Conservation (phyloP, 2,797 vertebrate species). For the Rhyacichthys aspro region DNA sequence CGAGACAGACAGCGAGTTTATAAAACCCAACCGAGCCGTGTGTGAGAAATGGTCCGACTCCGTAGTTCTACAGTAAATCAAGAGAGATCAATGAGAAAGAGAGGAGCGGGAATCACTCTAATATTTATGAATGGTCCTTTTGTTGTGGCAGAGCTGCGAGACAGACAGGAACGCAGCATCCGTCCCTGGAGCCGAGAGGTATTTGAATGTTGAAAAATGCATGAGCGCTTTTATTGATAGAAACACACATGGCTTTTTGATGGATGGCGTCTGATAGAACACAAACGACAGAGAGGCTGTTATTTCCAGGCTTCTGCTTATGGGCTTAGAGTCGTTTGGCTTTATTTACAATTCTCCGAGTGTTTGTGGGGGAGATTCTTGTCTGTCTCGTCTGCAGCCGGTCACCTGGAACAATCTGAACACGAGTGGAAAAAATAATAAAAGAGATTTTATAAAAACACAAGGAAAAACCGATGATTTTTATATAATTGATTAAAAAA, state of each 20-base stretch:
- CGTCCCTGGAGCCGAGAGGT: conserved; percentile 53
- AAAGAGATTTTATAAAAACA: conserved; percentile 21
- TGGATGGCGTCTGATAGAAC: conserved; percentile 65
- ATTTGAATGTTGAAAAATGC: conserved; percentile 76
- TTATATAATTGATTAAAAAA: no score
- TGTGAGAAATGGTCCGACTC: conserved; percentile 43
- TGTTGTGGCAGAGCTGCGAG: conserved; percentile 65
- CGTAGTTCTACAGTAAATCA: conserved; percentile 54
- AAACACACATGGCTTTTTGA: conserved; percentile 64
- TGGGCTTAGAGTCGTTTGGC: conserved; percentile 48
- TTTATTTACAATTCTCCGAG: conserved; percentile 48
- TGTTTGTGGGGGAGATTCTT: conserved; percentile 17
- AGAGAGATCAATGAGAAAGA: conserved; percentile 33
- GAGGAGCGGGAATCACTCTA: conserved; percentile 50
- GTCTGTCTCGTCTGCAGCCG: conserved; percentile 20
- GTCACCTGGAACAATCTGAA: conserved; percentile 21
- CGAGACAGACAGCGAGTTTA: conserved; percentile 38
- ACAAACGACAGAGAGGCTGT: conserved; percentile 29
- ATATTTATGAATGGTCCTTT: conserved; percentile 75
- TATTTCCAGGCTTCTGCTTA: conserved; percentile 41
- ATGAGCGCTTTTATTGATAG: conserved; percentile 69
- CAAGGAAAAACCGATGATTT: no score
- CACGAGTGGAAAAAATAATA: not conserved
- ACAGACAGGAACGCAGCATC: conserved; percentile 46
- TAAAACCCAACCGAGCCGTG: conserved; percentile 43